These are phyloP conservation scores for Scaptomyza hsui DNA, from an alignment of 1,140 invertebrate species.

Conservation along the genomic window DNA sequence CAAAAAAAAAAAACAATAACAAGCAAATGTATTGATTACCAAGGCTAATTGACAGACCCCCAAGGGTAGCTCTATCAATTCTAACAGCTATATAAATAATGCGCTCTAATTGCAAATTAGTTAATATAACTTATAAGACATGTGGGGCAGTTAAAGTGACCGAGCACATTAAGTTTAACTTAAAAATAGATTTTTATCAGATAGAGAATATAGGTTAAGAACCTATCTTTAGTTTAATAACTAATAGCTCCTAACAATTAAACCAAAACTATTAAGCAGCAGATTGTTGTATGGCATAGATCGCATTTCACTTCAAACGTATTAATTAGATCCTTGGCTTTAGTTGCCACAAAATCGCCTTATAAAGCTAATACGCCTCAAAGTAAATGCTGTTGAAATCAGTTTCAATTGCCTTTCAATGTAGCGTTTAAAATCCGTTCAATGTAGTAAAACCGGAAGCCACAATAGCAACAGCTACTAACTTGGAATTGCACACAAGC, in stretches of 20 bases:
- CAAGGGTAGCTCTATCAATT: conserved; percentile 1
- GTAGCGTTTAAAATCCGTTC: conserved; percentile 74
- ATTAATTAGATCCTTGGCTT: no score
- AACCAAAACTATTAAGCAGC: no score
- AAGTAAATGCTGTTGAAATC: conserved; percentile 15
- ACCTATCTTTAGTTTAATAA: no score
- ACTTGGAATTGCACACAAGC: conserved; percentile 52
- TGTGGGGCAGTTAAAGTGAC: background rate
- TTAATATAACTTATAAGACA: conserved; percentile 37
- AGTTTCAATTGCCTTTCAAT: conserved; percentile 72
- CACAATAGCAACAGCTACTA: conserved; percentile 47
- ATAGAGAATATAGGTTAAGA: no score
- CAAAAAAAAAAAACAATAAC: background rate
- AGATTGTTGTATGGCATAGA: no score
- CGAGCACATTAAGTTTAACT: no score
- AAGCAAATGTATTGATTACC: conserved; percentile 35
- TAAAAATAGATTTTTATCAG: no score
- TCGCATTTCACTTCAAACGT: no score
- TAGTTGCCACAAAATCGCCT: no score
- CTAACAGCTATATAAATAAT: conserved; percentile 57
- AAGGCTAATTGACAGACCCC: conserved; percentile 45
- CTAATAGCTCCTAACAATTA: no score
- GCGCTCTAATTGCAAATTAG: conserved; percentile 69
- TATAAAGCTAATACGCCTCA: background rate
- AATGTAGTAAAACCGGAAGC: conserved; percentile 64